Base-by-base conservation (phyloP, 2,113 vertebrate genomes). In the Paradoxurus hermaphroditus region DNA sequence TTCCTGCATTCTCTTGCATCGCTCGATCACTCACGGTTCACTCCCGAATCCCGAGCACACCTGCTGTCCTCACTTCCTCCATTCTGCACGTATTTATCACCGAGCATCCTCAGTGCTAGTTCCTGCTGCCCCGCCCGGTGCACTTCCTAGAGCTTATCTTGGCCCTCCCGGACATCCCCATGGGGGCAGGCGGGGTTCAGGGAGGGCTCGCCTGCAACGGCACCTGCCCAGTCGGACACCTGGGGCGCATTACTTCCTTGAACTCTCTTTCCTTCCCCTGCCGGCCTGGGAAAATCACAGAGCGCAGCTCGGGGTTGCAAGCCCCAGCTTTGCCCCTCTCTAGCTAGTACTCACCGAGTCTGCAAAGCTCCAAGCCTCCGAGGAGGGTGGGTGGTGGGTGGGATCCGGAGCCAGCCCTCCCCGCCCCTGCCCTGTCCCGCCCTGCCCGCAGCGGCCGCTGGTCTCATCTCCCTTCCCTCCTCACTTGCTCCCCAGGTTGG, bases 401-500 rank as follows among this genome's bases (percentile, higher is more conserved):
- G 75, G 63, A 49, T 15, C 85, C 29, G 44, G 91, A 81, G 86
- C 53, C 23, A 25, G 9, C 21, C 29, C 25, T 9, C 53, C 46
- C 7, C 5, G 34, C 41, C 29, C 14, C 81, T 27, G 49, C 59
- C 93, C 44, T 0, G 7, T 4, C 7, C 6, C 1, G 0, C 29
- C 62, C 51, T 29, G n/a, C 34, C 41, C 0, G 4, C 16, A 11
- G 27, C 49, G n/a, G 14, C 23, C 2, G 4, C 56, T 31, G 9
- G 3, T 4, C 49, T 8, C 11, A 1, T 3, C 68, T 97, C 41
- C 91, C 73, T 29, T 39, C 67, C 21, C 49, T 53, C 18, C 62
- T 85, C 46, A 18, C 67, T 95, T 70, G 56, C 34, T 90, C 81
- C 36, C 1, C 98, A 99, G 99, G 90, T 56, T 99, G 98, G 99